Percentiles rank a stretch among this genome's conserved stretches.
Evolutionary conservation across 2,888 invertebrate species (phyloP).

Genomic region (Prosapia bicincta): DNA sequence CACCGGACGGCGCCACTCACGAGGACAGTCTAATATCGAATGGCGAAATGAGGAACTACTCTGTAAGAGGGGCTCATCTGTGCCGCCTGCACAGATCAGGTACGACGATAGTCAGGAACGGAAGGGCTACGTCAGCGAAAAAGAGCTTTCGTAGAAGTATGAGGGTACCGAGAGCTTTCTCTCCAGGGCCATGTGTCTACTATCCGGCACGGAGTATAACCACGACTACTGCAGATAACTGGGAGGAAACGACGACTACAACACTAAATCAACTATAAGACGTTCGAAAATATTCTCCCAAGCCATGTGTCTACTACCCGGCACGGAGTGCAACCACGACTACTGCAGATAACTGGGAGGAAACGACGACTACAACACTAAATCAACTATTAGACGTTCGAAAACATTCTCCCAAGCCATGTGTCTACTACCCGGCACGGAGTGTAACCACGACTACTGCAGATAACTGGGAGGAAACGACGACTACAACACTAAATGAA

Average conservation of each 20-base stretch:
- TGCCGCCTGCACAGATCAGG: conserved; percentile 45
- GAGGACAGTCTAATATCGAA: conserved; percentile 77
- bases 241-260: conserved; percentile 26
- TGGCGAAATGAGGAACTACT: conserved; percentile 62
- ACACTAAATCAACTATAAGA: conserved; percentile 21
- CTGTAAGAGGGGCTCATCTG: conserved; percentile 55
- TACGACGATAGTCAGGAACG: conserved; percentile 42
- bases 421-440: no score
- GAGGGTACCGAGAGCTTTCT: conserved; percentile 19
- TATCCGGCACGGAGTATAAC: conserved; percentile 46
- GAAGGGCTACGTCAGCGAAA: conserved; percentile 27
- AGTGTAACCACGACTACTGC: no score
- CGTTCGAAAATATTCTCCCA: no score
- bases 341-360: no score
- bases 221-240: conserved; percentile 12
- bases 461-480: no score
- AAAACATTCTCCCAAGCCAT: no score
- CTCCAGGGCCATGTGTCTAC: conserved; percentile 53
- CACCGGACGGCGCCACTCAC: conserved; percentile 68
- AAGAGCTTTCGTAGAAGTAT: conserved; percentile 21
- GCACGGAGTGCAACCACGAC: no score
- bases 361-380: no score
- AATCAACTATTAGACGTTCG: no score
- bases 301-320: no score
- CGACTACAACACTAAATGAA: no score